phyloP scores from a whole-genome alignment of 2,797 vertebrate genomes.

The Leptoclinus maculatus region DNA sequence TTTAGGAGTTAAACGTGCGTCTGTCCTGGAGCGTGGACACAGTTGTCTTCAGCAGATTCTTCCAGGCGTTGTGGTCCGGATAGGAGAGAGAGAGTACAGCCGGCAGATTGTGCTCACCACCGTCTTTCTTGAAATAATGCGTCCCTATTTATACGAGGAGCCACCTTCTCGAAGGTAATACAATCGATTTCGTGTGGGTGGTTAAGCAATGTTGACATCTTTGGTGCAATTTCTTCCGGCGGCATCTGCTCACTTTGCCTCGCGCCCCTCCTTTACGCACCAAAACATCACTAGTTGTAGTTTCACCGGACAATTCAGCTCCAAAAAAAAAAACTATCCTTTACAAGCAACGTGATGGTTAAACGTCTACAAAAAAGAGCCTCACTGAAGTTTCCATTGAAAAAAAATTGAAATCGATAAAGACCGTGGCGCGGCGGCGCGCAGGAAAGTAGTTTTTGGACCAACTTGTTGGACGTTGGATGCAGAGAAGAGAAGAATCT shows the following conservation, averaged over 20 bases:
- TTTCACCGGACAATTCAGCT: slow-evolving; percentile 24
- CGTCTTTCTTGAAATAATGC: slow-evolving; percentile 82
- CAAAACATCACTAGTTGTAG: slow-evolving; percentile 60
- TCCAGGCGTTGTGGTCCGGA: slow-evolving; percentile 70
- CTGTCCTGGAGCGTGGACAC: slow-evolving; percentile 68
- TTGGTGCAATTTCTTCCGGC: slow-evolving; percentile 82
- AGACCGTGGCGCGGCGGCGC: slow-evolving; percentile 20
- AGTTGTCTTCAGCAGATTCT: slow-evolving; percentile 69
- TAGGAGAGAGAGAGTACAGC: slow-evolving; percentile 54
- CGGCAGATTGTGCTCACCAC: slow-evolving; percentile 75
- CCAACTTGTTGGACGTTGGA: slow-evolving; percentile 70
- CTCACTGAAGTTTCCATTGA: slow-evolving; percentile 26
- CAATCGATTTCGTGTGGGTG: slow-evolving; percentile 96
- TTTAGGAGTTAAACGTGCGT: slow-evolving; percentile 67
- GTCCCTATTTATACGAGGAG: slow-evolving; percentile 89
- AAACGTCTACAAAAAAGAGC: slow-evolving; percentile 1
- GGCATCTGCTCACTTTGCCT: slow-evolving; percentile 84
- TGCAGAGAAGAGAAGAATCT: slow-evolving; percentile 55
- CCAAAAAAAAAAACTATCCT: slow-evolving; percentile 13
- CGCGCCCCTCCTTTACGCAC: slow-evolving; percentile 82
- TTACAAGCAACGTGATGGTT: background rate
- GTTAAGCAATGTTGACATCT: slow-evolving; percentile 88
- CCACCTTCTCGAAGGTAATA: slow-evolving; percentile 86
- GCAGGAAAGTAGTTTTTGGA: slow-evolving; percentile 39
- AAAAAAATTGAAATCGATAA: background rate